Conservation (phyloP, 1,140 invertebrate genomes). For the Parasteatoda tepidariorum region DNA sequence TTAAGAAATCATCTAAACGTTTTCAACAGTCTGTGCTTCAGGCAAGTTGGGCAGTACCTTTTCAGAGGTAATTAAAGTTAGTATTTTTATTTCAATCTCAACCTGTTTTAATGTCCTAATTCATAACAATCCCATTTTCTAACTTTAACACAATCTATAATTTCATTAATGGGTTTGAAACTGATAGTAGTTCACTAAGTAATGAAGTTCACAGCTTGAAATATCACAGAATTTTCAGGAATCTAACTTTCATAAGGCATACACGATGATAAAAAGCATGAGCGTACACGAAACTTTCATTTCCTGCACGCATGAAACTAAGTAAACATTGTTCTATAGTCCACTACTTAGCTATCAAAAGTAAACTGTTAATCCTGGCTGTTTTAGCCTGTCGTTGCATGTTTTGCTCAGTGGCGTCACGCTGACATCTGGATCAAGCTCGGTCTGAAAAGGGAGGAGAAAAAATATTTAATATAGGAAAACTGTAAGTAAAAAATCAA, state of each 20-base stretch:
- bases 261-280: not conserved
- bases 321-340: not conserved
- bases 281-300: too few species aligned
- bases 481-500: not conserved
- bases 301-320: not conserved
- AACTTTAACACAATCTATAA: too few species aligned
- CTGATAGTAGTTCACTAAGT: not conserved
- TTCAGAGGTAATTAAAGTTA: too few species aligned
- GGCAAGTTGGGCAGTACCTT: too few species aligned
- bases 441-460: constrained; percentile 69
- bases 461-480: not conserved
- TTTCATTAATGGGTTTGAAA: not conserved
- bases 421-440: constrained; percentile 72
- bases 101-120: too few species aligned
- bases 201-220: constrained; percentile 22
- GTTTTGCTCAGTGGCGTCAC: constrained; percentile 70
- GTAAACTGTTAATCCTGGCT: constrained; percentile 74
- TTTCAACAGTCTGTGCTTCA: too few species aligned
- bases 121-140: too few species aligned
- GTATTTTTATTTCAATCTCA: too few species aligned
- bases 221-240: constrained; percentile 49
- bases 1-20: too few species aligned
- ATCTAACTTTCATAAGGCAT: not conserved
- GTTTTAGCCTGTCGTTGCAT: constrained; percentile 66
- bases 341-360: constrained; percentile 66